phyloP scores from a whole-genome alignment of 2,888 invertebrate species.

The Dione juno region DNA sequence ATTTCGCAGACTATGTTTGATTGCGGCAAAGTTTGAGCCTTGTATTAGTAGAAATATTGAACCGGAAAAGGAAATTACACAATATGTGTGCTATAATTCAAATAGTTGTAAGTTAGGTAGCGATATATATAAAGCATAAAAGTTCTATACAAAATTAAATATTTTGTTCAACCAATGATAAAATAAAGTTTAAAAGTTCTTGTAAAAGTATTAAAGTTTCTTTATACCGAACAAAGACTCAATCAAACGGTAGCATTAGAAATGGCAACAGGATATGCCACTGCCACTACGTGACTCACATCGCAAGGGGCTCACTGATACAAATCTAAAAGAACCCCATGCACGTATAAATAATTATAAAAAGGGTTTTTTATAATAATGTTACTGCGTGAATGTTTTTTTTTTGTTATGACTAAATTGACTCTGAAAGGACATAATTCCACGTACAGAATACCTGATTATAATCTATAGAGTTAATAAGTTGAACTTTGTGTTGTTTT shows the following conservation, averaged over 20 bases:
- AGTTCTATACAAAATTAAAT: background rate
- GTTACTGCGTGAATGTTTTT: background rate
- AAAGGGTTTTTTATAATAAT: slow-evolving; percentile 11
- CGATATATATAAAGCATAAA: background rate
- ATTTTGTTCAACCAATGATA: background rate
- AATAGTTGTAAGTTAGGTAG: slow-evolving; percentile 13
- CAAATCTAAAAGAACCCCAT: slow-evolving; percentile 8
- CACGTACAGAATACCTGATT: background rate
- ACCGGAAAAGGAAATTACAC: background rate
- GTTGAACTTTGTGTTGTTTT: background rate
- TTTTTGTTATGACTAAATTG: too few relatives aligned
- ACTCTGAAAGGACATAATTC: background rate
- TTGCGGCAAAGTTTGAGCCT: background rate
- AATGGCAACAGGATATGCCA: slow-evolving; percentile 15
- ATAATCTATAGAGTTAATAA: background rate
- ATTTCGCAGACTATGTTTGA: background rate
- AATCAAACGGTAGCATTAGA: slow-evolving; percentile 12
- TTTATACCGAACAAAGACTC: slow-evolving; percentile 11
- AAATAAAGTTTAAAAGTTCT: background rate
- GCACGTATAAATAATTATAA: slow-evolving; percentile 20
- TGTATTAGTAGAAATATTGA: background rate
- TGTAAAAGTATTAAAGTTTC: slow-evolving; percentile 15
- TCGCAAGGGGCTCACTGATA: slow-evolving; percentile 20
- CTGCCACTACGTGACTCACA: slow-evolving; percentile 25
- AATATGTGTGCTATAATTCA: background rate